A percentile compares a stretch with the other conserved stretches of the same genome.
phyloP scores from a whole-genome alignment of 2,888 invertebrate species.

The Bombylius major region DNA sequence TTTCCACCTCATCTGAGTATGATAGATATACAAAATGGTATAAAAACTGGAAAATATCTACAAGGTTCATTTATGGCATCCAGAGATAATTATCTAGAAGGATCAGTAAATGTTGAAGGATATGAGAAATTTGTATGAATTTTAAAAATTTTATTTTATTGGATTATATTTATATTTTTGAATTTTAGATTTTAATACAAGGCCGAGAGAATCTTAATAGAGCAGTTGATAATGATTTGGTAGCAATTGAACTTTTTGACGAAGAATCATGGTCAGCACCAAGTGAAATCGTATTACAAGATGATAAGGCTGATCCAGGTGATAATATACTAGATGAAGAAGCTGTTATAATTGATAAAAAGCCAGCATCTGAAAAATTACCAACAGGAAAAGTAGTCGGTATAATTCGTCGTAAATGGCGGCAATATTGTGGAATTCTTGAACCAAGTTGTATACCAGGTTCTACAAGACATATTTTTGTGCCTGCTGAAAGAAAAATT shows the following conservation, averaged over 20 bases:
- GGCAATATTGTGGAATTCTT: slow-evolving; percentile 94
- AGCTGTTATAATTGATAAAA: slow-evolving; percentile 32
- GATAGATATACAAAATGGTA: slow-evolving; percentile 62
- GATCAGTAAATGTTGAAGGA: slow-evolving; percentile 66
- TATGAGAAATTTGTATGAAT: slow-evolving; percentile 62
- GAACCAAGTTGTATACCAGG: slow-evolving; percentile 61
- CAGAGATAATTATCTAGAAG: slow-evolving; percentile 89
- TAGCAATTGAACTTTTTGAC: slow-evolving; percentile 80
- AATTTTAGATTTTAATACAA: slow-evolving; percentile 62
- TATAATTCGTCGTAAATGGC: slow-evolving; percentile 90
- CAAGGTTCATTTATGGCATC: slow-evolving; percentile 80
- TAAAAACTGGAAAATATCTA: slow-evolving; percentile 59
- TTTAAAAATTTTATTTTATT: slow-evolving; percentile 6
- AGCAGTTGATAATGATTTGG: slow-evolving; percentile 87
- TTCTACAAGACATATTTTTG: slow-evolving; percentile 70
- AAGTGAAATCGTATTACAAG: slow-evolving; percentile 70
- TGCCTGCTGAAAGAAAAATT: slow-evolving; percentile 86
- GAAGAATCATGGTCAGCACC: slow-evolving; percentile 84
- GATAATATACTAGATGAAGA: slow-evolving; percentile 54
- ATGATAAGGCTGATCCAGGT: slow-evolving; percentile 56
- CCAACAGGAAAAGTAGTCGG: slow-evolving; percentile 82
- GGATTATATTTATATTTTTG: slow-evolving; percentile 2
- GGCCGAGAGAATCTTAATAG: slow-evolving; percentile 79
- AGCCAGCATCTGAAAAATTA: slow-evolving; percentile 32
- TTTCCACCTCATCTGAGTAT: slow-evolving; percentile 79